Conservation (phyloP, 2,888 invertebrate genomes). For the Spatulosminthurus flaviceps region DNA sequence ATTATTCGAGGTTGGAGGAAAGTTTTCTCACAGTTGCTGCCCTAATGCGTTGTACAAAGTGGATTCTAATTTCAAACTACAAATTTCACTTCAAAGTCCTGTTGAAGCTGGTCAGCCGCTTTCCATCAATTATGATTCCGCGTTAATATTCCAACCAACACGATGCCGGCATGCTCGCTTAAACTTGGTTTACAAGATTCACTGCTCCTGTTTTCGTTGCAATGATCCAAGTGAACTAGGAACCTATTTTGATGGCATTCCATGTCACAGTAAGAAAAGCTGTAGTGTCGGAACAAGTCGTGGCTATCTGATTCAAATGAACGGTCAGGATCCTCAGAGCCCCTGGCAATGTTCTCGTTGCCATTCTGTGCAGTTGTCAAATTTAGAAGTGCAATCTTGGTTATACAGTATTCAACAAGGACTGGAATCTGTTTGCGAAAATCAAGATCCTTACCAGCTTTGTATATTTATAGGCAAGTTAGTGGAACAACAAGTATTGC, state of each 20-base stretch:
- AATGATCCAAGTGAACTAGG: not conserved
- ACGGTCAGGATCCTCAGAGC: not conserved
- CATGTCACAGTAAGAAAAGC: constrained; percentile 1
- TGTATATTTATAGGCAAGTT: not conserved
- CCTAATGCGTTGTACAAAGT: not conserved
- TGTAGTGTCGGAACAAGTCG: not conserved
- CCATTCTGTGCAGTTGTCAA: not conserved
- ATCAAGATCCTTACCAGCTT: not conserved
- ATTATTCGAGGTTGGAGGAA: not conserved
- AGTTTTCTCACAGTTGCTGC: not conserved
- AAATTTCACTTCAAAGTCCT: not conserved
- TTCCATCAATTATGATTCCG: not conserved
- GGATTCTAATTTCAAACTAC: not conserved
- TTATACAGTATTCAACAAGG: not conserved
- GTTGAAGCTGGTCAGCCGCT: not conserved
- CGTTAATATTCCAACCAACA: not conserved
- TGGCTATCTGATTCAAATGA: not conserved
- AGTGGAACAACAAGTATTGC: not conserved
- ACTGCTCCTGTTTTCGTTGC: not conserved
- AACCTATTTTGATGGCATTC: not conserved
- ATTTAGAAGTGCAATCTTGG: not conserved
- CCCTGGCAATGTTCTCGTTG: not conserved
- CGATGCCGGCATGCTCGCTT: not conserved
- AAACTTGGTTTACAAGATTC: not conserved
- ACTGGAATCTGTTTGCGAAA: not conserved